Conservation (phyloP, 2,113 vertebrate genomes). For the Ia io region DNA sequence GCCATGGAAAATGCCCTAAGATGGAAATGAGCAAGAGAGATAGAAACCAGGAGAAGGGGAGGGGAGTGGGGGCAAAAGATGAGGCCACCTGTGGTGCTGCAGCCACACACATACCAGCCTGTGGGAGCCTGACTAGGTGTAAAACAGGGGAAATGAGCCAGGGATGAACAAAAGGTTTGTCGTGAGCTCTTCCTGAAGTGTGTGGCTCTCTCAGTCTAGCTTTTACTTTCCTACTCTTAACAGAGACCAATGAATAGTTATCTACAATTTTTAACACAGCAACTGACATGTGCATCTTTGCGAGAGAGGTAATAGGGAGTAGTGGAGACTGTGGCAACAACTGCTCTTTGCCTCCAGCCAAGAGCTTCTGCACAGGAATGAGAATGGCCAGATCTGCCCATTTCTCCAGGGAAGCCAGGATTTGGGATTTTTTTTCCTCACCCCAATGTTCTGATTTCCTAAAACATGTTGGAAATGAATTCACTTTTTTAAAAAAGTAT, state of each 20-base stretch:
- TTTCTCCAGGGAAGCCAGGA: neutral
- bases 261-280: neutral
- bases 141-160: too few species aligned
- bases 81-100: accelerated
- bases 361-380: accelerated
- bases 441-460: neutral
- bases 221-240: neutral
- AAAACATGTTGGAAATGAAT: neutral
- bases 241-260: neutral
- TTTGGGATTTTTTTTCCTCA: neutral
- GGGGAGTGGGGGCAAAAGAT: neutral
- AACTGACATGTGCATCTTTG: neutral
- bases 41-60: neutral
- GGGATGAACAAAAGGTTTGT: neutral
- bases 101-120: neutral
- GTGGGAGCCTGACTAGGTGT: accelerated
- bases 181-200: neutral
- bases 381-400: neutral
- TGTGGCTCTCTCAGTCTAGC: accelerated
- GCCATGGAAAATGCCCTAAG: accelerated
- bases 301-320: neutral
- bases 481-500: neutral
- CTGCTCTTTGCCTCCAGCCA: accelerated
- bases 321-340: accelerated
- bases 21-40: neutral